Evolutionary conservation across 2,888 invertebrate genomes (phyloP).

Genomic region (Xanthorhoe spadicearia): DNA sequence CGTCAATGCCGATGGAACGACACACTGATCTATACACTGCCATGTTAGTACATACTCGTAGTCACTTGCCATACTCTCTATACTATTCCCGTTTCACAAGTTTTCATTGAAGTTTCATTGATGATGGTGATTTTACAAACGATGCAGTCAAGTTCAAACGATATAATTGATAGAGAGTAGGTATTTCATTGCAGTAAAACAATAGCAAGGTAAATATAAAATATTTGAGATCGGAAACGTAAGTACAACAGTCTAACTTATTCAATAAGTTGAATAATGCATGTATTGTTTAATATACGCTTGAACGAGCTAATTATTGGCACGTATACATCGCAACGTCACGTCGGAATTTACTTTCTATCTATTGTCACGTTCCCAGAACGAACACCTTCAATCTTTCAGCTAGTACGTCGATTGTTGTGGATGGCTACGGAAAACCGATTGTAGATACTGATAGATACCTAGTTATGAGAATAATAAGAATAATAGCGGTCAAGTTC

Average conservation of each 20-base stretch:
- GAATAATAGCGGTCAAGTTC: slow-evolving; percentile 33
- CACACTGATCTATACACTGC: slow-evolving; percentile 45
- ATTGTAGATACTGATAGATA: slow-evolving; percentile 1
- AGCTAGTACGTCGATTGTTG: slow-evolving; percentile 50
- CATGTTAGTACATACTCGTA: slow-evolving; percentile 30
- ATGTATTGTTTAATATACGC: slow-evolving; percentile 24
- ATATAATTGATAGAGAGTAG: background rate
- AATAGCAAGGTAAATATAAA: background rate
- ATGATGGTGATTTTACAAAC: background rate
- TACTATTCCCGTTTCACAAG: background rate
- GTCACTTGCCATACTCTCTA: background rate
- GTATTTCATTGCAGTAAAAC: background rate
- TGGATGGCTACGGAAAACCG: slow-evolving; percentile 33
- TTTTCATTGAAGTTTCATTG: background rate
- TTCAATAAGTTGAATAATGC: slow-evolving; percentile 33
- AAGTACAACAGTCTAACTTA: slow-evolving; percentile 23
- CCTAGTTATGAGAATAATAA: slow-evolving; percentile 34
- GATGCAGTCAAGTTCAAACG: background rate
- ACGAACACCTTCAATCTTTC: slow-evolving; percentile 53
- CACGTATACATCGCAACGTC: slow-evolving; percentile 67
- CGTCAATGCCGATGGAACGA: slow-evolving; percentile 44
- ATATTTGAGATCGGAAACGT: slow-evolving; percentile 7
- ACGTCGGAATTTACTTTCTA: slow-evolving; percentile 58
- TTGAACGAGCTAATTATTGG: slow-evolving; percentile 38
- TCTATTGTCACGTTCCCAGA: slow-evolving; percentile 73